Evolutionary conservation across 2,113 vertebrate genomes (phyloP).

Genomic region (Psammodynastes pulverulentus): DNA sequence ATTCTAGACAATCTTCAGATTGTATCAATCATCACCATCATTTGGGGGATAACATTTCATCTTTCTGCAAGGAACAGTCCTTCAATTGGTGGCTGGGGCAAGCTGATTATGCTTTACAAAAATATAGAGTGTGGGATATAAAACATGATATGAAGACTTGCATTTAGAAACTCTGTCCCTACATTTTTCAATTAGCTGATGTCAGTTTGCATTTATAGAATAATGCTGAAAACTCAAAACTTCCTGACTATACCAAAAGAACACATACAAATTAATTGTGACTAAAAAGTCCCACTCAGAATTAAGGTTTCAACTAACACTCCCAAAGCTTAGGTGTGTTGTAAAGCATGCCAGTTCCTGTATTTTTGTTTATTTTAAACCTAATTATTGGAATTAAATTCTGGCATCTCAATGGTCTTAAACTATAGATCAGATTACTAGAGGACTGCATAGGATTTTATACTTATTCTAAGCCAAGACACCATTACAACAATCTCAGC

Average conservation of each 20-base stretch:
- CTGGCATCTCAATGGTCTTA: background rate
- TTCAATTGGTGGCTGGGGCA: background rate
- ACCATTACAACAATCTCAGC: background rate
- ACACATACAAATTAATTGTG: background rate
- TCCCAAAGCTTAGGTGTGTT: background rate
- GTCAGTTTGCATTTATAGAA: background rate
- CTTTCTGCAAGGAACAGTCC: background rate
- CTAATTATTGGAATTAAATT: background rate
- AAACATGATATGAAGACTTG: background rate
- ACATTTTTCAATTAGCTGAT: background rate
- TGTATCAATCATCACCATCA: background rate
- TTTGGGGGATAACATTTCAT: background rate
- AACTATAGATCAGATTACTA: background rate
- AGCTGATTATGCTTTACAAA: background rate
- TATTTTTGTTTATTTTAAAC: background rate
- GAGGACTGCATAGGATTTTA: background rate
- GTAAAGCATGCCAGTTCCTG: background rate
- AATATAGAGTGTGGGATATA: background rate
- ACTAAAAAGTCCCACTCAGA: background rate
- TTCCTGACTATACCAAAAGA: background rate
- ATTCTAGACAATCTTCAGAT: background rate
- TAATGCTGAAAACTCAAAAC: background rate
- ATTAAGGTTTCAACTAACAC: background rate
- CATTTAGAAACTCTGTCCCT: background rate
- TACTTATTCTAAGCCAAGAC: background rate